A percentile compares a stretch with the other conserved stretches of the same genome.
Conservation (phyloP, 2,113 vertebrate genomes). For the Chionis minor region DNA sequence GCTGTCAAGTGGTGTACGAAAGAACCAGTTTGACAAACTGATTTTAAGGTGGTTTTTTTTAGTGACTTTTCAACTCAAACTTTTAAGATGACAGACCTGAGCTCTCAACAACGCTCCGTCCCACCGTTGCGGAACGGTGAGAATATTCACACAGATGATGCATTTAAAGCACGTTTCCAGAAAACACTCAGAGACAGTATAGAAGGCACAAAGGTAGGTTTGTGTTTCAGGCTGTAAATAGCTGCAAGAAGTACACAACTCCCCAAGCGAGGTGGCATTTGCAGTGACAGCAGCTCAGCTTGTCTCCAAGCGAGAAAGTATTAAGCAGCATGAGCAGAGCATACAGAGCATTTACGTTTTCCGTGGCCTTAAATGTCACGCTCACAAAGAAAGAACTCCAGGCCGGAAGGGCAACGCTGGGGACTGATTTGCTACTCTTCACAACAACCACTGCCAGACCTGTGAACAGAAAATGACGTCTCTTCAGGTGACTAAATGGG, state of each 20-base stretch:
- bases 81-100: not conserved
- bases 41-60: too few species aligned
- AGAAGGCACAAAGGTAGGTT: not conserved
- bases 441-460: not conserved
- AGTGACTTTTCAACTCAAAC: too few species aligned
- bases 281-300: not conserved
- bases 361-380: not conserved
- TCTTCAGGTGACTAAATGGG: not conserved
- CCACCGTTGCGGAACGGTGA: accelerated
- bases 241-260: not conserved
- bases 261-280: not conserved
- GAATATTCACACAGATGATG: not conserved
- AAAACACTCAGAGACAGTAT: accelerated
- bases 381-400: not conserved
- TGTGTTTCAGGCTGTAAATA: not conserved
- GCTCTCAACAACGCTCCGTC: accelerated
- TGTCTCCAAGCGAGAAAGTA: accelerated
- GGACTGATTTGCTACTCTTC: not conserved
- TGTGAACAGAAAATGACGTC: not conserved
- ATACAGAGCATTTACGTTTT: not conserved
- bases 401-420: accelerated
- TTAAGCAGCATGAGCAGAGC: not conserved
- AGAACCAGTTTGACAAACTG: accelerated
- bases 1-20: not conserved
- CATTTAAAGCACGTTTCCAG: not conserved